Base-by-base conservation (phyloP, 2,797 vertebrate genomes). In the Helostoma temminkii region DNA sequence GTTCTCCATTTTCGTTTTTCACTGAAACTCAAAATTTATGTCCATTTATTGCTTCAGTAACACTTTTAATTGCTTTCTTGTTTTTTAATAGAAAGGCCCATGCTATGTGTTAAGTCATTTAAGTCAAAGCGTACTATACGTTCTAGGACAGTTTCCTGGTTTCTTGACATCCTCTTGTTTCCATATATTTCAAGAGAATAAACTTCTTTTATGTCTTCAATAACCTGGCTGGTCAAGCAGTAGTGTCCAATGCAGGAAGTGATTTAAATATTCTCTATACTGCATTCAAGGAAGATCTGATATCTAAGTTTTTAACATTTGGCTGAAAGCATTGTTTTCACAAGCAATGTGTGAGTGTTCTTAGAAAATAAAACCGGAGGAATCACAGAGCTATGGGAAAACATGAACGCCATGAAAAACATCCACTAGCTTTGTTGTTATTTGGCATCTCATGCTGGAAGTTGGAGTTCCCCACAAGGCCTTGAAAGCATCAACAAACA, bases 401-500 rank as follows among this genome's bases (percentile, higher is more conserved):
- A 32, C 10, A 10, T 32, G 11, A 9, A 70, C n/a, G 2, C 50
- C 48, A 36, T 9, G 4, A 39, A 25, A 78, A 68, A 25, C 8
- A n/a, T n/a, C n/a, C n/a, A n/a, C n/a, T n/a, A n/a, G 47, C 11
- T 11, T 10, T 55, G 18, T 11, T 50, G 22, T 26, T 64, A 56
- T 70, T 66, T 82, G 24, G 39, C 37, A 53, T 36, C 22, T 28
- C 4, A 5, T 48, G 28, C 53, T 4, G 9, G 24, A 71, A 45
- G 14, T 18, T 59, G 59, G 63, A 74, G 45, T 74, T 78, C 59
- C 68, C 52, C 21, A 28, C 1, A n/a, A 64, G 43, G 16, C 24
- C 19, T 15, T 46, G 10, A 69, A 70, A 14, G 37, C 30, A 64
- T 81, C 46, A 74, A 45, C 57, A 62, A 86, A 74, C 32, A 70